Evolutionary conservation across 2,797 vertebrate genomes (phyloP), one percentile per base, ranked within the genome.

Genomic region (Podargus strigoides): DNA sequence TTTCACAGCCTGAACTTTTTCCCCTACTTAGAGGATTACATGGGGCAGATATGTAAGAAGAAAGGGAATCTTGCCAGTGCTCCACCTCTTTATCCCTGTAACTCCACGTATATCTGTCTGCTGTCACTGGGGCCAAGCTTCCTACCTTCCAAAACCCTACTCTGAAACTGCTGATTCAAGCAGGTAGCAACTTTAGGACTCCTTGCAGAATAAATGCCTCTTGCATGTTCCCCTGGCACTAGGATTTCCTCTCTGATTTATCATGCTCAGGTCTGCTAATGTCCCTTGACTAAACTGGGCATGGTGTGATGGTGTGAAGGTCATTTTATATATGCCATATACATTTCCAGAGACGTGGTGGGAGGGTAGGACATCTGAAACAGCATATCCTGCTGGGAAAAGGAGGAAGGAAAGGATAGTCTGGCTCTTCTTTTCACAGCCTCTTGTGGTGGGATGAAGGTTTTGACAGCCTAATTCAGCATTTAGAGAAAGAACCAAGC

Each of bases 241-340:
- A 93, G 96, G 93, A 78, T 97, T 97, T 97, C 95, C 90, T 95
- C 79, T 95, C 84, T 97, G 97, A 97, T 98, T 97, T 97, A 97
- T 97, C 85, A 68, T 86, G 95, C 94, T 96, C 77, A 22, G 93
- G 93, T 95, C 95, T 88, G 89, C 97, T 95, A 96, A 93, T 24
- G 47, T 95, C 55, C 88, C 93, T 87, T 87, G 91, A 87, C 91
- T 87, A 75, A 81, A 73, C 15, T 18, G 68, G 49, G 85, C 58
- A 46, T 28, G 94, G 84, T 87, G 93, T 69, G 85, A 28, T 75
- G 72, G 86, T 96, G 93, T 97, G 97, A 97, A 97, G 97, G 97
- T 97, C 91, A 52, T 85, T 69, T 56, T 85, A 90, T 91, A 89
- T 68, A 80, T 75, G 66, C 86, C 91, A 23, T 89, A 77, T 96